Conservation (phyloP, 2,888 invertebrate genomes). For the Mactromeris polynyma region DNA sequence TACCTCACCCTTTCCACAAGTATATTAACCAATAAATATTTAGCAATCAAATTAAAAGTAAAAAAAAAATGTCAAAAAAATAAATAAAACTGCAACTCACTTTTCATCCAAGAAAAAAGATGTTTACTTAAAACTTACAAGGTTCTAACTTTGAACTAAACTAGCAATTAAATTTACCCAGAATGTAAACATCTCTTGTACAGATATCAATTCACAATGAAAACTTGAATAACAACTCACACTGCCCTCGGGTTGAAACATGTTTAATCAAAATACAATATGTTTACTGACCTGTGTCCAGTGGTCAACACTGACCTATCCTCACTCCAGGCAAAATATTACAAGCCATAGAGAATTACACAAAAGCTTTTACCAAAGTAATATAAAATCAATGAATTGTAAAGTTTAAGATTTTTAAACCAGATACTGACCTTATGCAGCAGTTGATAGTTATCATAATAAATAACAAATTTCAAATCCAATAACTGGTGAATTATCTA, state of each 20-base stretch:
- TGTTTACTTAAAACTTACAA: not conserved
- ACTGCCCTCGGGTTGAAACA: not conserved
- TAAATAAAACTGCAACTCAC: not conserved
- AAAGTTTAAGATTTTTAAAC: not conserved
- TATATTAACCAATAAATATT: too few relatives aligned
- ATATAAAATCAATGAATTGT: not conserved
- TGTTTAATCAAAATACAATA: constrained; percentile 22
- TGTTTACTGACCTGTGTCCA: not conserved
- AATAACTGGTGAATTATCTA: not conserved
- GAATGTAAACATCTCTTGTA: not conserved
- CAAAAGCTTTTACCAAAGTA: constrained; percentile 10
- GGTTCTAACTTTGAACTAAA: not conserved
- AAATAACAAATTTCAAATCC: not conserved
- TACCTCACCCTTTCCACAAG: too few relatives aligned
- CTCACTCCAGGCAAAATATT: constrained; percentile 15
- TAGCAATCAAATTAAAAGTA: too few relatives aligned
- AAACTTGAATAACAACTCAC: constrained; percentile 10
- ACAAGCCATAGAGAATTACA: constrained; percentile 15
- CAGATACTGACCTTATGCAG: not conserved
- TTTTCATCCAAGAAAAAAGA: not conserved
- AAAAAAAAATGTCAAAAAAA: not conserved
- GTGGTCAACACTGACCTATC: constrained; percentile 14
- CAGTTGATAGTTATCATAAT: not conserved
- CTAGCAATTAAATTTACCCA: not conserved
- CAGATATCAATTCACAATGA: not conserved